Evolutionary conservation across 2,113 vertebrate species (phyloP).

Genomic region (Clarias magur): DNA sequence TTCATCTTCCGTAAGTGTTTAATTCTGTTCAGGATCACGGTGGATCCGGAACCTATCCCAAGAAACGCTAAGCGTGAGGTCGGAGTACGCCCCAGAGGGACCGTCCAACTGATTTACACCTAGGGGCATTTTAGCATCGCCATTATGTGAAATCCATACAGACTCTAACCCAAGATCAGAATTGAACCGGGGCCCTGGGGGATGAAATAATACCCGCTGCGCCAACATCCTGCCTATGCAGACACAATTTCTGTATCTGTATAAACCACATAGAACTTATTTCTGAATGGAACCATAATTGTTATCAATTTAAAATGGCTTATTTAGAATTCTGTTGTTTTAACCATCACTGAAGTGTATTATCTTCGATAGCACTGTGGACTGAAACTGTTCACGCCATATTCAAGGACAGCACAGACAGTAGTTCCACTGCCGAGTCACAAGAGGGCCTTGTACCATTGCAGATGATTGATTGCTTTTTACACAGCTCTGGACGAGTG

Average conservation of each 20-base stretch:
- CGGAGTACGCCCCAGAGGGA: neutral
- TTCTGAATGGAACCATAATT: neutral
- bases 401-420: neutral
- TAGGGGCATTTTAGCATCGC: neutral
- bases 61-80: neutral
- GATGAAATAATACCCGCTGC: neutral
- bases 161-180: neutral
- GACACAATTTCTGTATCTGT: neutral
- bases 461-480: slow-evolving; percentile 43
- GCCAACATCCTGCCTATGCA: neutral
- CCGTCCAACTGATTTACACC: neutral
- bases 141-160: slow-evolving; percentile 1
- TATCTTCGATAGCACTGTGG: neutral
- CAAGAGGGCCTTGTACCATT: slow-evolving; percentile 49
- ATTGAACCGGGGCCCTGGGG: neutral
- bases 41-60: neutral
- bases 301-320: neutral
- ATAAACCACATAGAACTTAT: neutral
- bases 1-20: neutral
- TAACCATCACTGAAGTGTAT: neutral
- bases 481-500: neutral
- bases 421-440: slow-evolving; percentile 46
- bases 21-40: neutral
- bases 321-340: neutral
- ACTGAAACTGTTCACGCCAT: neutral